Conservation (phyloP, 2,797 vertebrate genomes). For the Xenopus petersii region DNA sequence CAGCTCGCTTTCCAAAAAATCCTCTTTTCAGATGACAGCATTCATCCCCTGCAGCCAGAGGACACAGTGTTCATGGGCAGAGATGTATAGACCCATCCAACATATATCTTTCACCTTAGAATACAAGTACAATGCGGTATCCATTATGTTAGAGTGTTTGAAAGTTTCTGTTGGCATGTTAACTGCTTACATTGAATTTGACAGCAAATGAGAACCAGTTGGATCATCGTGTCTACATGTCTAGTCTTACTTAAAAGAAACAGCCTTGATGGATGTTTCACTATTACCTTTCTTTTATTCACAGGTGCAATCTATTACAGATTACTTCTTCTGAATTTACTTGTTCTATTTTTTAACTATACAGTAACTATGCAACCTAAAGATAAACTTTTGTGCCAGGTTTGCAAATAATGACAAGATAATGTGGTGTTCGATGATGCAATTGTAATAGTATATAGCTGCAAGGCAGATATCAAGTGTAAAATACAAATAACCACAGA, state of each 20-base stretch:
- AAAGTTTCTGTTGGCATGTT: background rate
- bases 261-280: background rate
- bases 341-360: no score
- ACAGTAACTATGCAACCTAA: no score
- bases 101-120: background rate
- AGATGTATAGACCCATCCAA: background rate
- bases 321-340: no score
- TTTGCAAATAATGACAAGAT: no score
- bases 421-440: no score
- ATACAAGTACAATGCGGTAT: background rate
- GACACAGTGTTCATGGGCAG: background rate
- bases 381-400: no score
- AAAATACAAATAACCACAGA: no score
- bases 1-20: conserved; percentile 14
- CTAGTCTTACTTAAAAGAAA: background rate
- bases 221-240: background rate
- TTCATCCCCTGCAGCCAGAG: conserved; percentile 3
- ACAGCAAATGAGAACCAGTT: background rate
- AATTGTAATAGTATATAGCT: no score
- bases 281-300: no score
- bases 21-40: conserved; percentile 15
- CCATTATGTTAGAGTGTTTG: background rate
- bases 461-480: no score
- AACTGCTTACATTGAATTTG: background rate
- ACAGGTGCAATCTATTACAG: no score